Evolutionary conservation across 1,140 invertebrate species (phyloP).

Genomic region (Branchinecta lynchi): DNA sequence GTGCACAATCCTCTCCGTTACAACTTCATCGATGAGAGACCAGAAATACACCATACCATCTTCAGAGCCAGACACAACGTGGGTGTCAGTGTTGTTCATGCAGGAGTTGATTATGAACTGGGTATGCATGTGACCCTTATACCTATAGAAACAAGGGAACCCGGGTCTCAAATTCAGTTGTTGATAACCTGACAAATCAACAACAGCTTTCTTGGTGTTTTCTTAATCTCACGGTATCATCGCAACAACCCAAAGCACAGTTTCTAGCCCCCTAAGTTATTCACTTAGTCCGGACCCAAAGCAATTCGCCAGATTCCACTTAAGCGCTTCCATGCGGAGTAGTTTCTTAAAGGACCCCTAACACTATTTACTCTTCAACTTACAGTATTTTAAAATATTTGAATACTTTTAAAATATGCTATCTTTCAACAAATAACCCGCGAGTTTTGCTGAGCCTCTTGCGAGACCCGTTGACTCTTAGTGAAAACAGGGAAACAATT

Average conservation of each 20-base stretch:
- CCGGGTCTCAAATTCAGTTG: slow-evolving; percentile 17
- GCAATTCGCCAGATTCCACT: too few species aligned
- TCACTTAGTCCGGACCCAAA: too few species aligned
- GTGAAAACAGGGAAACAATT: too few species aligned
- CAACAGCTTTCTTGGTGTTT: too few species aligned
- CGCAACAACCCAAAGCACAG: too few species aligned
- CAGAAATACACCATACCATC: slow-evolving; percentile 71
- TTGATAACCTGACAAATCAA: too few species aligned
- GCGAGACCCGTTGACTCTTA: too few species aligned
- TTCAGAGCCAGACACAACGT: slow-evolving; percentile 70
- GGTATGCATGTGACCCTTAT: slow-evolving; percentile 55
- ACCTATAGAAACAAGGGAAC: slow-evolving; percentile 36
- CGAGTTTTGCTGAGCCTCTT: slow-evolving; percentile 23
- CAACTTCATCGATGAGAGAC: slow-evolving; percentile 60
- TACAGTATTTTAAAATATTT: too few species aligned
- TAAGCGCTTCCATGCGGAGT: too few species aligned
- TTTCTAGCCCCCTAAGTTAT: not conserved
- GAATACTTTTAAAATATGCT: slow-evolving; percentile 18
- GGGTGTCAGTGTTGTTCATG: slow-evolving; percentile 60
- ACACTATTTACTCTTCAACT: too few species aligned
- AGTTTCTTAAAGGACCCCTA: too few species aligned
- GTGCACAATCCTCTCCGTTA: slow-evolving; percentile 37
- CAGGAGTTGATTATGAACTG: slow-evolving; percentile 73
- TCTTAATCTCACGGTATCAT: too few species aligned
- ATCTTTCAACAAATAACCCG: slow-evolving; percentile 21